Base-by-base conservation (phyloP, 2,797 vertebrate genomes). In the Enteromius fasciolatus region DNA sequence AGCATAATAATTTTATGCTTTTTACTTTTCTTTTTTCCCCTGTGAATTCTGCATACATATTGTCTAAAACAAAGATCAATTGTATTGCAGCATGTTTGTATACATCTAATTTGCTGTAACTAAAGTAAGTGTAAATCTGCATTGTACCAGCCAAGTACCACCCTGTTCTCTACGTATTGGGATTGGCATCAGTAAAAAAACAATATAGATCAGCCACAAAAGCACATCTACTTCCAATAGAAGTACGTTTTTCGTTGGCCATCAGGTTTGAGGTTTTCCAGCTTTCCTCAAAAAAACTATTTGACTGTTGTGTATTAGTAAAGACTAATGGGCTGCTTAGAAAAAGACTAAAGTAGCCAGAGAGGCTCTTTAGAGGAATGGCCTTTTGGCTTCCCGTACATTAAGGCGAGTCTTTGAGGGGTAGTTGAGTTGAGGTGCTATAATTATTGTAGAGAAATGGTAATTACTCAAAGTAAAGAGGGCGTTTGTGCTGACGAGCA, bases 391-490 rank as follows among this genome's bases (percentile, higher is more conserved):
- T 31, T 36, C 41, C 41, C 70, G 23, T 50, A 36, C 85, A 79
- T 87, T 83, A 85, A 75, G 78, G 78, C 41, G 17, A 80, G 76
- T 77, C 52, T 80, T 85, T 76, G 72, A 80, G 82, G 80, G 78
- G 74, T 78, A 77, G 83, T 86, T 82, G 77, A 76, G 81, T 77
- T 68, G 69, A 87, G 83, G 63, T 83, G 46, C 36, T 85, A 61
- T 86, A 87, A 86, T 87, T 87, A 83, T 86, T 66, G 39, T 76
- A 64, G 63, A 80, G 81, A 76, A 87, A 83, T 50, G 59, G 50
- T 85, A 87, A 88, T 89, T 85, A 80, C 86, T 86, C 76, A 81
- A 72, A 78, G 78, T 83, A 84, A 87, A 87, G 78, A 68, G 83
- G 31, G n/a, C 52, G 18, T 78, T 80, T 80, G 76, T 82, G 80